Conservation (phyloP, 2,797 vertebrate species). For the Crenichthys baileyi region DNA sequence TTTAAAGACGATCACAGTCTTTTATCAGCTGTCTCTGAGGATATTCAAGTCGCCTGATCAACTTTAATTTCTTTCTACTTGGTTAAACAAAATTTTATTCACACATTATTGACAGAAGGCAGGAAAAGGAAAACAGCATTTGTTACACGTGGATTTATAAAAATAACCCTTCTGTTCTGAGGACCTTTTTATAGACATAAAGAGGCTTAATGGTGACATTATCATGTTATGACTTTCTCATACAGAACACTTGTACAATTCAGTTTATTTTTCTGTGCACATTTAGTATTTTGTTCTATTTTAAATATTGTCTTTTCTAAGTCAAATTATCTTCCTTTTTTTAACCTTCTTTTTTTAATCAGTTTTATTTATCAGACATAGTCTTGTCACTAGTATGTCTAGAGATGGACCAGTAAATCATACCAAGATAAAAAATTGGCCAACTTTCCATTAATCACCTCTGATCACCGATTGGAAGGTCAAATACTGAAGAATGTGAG, state of each 20-base stretch:
- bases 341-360: background rate
- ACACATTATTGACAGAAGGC: background rate
- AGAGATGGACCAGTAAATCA: background rate
- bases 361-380: background rate
- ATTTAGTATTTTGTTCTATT: slow-evolving; percentile 9
- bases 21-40: background rate
- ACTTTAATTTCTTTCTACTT: background rate
- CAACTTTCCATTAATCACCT: too few species aligned
- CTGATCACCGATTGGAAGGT: background rate
- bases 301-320: background rate
- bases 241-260: background rate
- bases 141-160: slow-evolving; percentile 3
- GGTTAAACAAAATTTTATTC: background rate
- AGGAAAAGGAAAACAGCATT: background rate
- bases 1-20: background rate
- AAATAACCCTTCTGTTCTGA: background rate
- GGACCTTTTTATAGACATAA: slow-evolving; percentile 11
- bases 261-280: background rate
- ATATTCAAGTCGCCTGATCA: background rate
- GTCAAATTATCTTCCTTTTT: background rate
- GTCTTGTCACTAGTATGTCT: background rate
- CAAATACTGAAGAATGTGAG: background rate
- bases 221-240: slow-evolving; percentile 10
- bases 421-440: background rate
- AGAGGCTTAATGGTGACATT: background rate